Evolutionary conservation across 2,797 vertebrate genomes (phyloP).

Genomic region (Siniperca scherzeri): DNA sequence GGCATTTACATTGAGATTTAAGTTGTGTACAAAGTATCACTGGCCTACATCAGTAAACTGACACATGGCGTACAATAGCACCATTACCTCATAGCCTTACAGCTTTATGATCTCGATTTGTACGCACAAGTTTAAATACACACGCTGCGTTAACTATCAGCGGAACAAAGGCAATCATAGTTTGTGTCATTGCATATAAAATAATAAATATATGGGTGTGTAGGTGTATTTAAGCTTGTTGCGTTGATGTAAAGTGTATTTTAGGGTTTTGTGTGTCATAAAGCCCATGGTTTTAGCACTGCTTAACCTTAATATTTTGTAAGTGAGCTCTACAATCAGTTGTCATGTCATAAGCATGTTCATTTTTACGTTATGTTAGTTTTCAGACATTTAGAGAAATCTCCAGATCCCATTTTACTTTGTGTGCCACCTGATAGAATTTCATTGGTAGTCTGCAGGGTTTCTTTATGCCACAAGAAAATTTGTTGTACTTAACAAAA

Average conservation of each 20-base stretch:
- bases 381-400: not conserved
- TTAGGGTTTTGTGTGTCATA: conserved; percentile 24
- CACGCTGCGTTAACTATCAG: conserved; percentile 10
- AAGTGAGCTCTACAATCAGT: not conserved
- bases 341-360: not conserved
- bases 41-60: conserved; percentile 19
- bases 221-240: conserved; percentile 15
- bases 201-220: conserved; percentile 44
- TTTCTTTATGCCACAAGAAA: too few species aligned
- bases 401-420: too few species aligned
- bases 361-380: not conserved
- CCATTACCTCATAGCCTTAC: conserved; percentile 20
- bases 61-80: not conserved
- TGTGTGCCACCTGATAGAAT: too few species aligned
- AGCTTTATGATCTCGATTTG: conserved; percentile 35
- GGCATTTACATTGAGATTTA: conserved; percentile 2
- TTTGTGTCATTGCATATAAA: conserved; percentile 40
- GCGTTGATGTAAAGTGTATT: not conserved
- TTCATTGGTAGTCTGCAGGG: too few species aligned
- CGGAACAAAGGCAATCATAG: conserved; percentile 17
- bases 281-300: not conserved
- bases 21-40: conserved; percentile 7
- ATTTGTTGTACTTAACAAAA: too few species aligned
- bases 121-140: conserved; percentile 21
- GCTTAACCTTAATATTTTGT: conserved; percentile 1